phyloP scores from a whole-genome alignment of 2,888 invertebrate genomes.

The Tethea ocularis region DNA sequence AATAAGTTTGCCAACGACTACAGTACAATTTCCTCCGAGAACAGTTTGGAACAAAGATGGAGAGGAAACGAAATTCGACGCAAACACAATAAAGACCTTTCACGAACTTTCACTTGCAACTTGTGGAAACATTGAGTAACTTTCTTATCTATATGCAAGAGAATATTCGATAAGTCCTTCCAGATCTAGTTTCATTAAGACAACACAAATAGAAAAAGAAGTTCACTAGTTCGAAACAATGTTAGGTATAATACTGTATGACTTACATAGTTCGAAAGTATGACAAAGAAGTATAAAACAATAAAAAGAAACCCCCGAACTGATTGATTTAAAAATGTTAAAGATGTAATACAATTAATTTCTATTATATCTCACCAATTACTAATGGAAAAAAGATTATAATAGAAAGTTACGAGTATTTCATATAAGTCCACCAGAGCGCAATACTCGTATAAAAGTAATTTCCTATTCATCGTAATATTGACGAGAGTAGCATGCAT shows the following conservation, averaged over 20 bases:
- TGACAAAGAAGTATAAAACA: no score
- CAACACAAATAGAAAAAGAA: neutral
- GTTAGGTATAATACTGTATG: no score
- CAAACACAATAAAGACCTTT: slow-evolving; percentile 63
- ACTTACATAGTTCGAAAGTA: no score
- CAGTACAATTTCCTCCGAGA: slow-evolving; percentile 46
- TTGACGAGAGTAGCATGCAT: slow-evolving; percentile 40
- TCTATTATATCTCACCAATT: neutral
- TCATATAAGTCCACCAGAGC: neutral
- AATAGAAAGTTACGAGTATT: neutral
- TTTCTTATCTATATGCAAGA: slow-evolving; percentile 30
- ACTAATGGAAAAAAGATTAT: neutral
- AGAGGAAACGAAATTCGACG: slow-evolving; percentile 55
- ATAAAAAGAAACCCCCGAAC: no score
- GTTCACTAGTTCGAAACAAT: no score
- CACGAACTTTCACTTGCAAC: slow-evolving; percentile 53
- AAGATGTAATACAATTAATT: neutral
- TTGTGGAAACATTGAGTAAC: slow-evolving; percentile 31
- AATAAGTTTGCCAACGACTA: slow-evolving; percentile 49
- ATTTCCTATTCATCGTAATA: slow-evolving; percentile 32
- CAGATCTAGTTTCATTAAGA: slow-evolving; percentile 7
- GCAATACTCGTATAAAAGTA: slow-evolving; percentile 31
- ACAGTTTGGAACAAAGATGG: slow-evolving; percentile 54
- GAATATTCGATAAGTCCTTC: neutral
- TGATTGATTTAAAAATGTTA: no score